Evolutionary conservation across 2,888 invertebrate species (phyloP).

Genomic region (Andrena flavipes): DNA sequence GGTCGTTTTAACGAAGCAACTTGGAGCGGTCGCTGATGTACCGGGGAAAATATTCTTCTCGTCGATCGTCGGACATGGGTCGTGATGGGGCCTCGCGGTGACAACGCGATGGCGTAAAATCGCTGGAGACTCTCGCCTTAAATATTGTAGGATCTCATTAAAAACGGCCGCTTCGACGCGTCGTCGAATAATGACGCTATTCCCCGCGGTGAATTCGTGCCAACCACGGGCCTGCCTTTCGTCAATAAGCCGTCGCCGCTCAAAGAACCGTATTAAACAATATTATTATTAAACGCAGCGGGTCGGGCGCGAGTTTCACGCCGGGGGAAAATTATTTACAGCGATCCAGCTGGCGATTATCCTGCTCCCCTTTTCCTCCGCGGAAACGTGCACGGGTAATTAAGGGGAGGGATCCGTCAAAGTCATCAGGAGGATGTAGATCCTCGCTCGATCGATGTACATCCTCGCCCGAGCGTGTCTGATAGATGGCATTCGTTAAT

Average conservation of each 20-base stretch:
- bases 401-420: constrained; percentile 22
- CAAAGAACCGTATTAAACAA: constrained; percentile 49
- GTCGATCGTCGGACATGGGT: constrained; percentile 23
- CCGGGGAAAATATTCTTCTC: neutral
- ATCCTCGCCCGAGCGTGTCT: neutral
- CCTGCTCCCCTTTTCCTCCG: neutral
- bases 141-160: constrained; percentile 80
- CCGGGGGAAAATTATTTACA: constrained; percentile 6
- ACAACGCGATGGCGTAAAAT: constrained; percentile 55
- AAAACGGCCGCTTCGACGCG: constrained; percentile 70
- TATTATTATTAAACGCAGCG: constrained; percentile 43
- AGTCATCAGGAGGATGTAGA: neutral
- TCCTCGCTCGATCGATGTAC: neutral
- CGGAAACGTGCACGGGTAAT: constrained; percentile 7
- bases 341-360: neutral
- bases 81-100: constrained; percentile 16
- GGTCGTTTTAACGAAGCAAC: neutral
- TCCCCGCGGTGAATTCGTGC: constrained; percentile 52
- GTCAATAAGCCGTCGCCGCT: constrained; percentile 59
- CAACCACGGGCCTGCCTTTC: constrained; percentile 30
- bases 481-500: neutral
- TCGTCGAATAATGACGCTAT: constrained; percentile 64
- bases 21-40: neutral
- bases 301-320: neutral
- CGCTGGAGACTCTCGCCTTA: constrained; percentile 63